phyloP scores from a whole-genome alignment of 2,797 vertebrate genomes.

The Lithobates pipiens region DNA sequence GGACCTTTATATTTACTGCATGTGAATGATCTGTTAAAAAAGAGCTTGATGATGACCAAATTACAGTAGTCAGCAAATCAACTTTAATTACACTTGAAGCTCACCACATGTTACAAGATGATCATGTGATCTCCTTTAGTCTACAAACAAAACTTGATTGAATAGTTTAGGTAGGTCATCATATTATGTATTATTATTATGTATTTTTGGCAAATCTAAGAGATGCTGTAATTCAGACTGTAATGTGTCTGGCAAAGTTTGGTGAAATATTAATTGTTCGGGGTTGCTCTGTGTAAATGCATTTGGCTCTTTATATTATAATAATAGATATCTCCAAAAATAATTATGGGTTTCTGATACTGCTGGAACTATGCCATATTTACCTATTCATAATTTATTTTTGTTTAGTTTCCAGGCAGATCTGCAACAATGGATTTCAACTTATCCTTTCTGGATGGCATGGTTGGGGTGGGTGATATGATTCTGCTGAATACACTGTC shows the following conservation, averaged over 20 bases:
- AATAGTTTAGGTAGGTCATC: too few relatives aligned
- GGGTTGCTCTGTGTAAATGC: background rate
- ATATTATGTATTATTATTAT: too few relatives aligned
- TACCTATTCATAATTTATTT: background rate
- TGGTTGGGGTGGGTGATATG: slow-evolving; percentile 74
- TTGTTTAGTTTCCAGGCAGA: background rate
- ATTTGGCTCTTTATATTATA: background rate
- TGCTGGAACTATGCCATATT: background rate
- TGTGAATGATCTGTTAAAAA: too few relatives aligned
- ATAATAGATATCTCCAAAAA: background rate
- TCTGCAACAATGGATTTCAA: slow-evolving; percentile 67
- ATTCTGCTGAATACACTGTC: slow-evolving; percentile 77
- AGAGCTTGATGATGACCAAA: too few relatives aligned
- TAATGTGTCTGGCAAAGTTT: background rate
- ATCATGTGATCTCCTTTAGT: too few relatives aligned
- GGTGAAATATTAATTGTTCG: background rate
- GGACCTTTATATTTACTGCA: too few relatives aligned
- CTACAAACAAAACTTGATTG: too few relatives aligned
- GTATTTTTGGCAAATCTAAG: too few relatives aligned
- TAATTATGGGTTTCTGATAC: background rate
- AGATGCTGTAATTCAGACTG: background rate
- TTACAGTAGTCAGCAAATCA: too few relatives aligned
- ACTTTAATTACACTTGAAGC: too few relatives aligned
- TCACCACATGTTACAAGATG: too few relatives aligned
- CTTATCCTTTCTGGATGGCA: slow-evolving; percentile 64